Conservation (phyloP, 2,113 vertebrate species). For the Camelus bactrianus region DNA sequence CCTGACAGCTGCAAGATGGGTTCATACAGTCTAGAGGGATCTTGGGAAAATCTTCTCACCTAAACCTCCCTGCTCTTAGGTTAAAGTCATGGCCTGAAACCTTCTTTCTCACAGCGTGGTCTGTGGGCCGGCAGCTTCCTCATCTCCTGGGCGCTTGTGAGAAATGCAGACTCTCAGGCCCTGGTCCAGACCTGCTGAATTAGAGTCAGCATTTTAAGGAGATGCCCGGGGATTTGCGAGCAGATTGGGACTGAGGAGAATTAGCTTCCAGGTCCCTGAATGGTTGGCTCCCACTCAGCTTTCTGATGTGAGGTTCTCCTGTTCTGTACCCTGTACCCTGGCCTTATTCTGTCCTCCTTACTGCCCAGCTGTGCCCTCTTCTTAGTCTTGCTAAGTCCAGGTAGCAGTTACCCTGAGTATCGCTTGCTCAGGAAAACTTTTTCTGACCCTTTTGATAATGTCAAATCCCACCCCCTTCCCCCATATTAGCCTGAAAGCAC, state of each 20-base stretch:
- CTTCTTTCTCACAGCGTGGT: neutral
- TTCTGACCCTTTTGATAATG: neutral
- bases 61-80: neutral
- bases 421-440: neutral
- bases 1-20: neutral
- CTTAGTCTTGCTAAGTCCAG: too few species aligned
- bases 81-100: neutral
- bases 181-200: neutral
- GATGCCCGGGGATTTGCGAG: rapidly evolving
- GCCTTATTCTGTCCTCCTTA: neutral
- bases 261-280: neutral
- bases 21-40: neutral
- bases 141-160: neutral
- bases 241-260: neutral
- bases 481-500: neutral
- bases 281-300: neutral
- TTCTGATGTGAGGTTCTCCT: rapidly evolving
- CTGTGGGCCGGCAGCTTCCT: neutral
- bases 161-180: neutral
- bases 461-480: neutral
- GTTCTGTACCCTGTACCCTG: rapidly evolving
- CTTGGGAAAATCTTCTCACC: neutral
- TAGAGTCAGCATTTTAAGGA: neutral
- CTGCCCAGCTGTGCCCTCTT: rapidly evolving
- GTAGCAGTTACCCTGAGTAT: too few species aligned